A percentile compares a stretch with the other conserved stretches of the same genome.
Conservation (phyloP, 2,113 vertebrate genomes). For the Tachycineta bicolor region DNA sequence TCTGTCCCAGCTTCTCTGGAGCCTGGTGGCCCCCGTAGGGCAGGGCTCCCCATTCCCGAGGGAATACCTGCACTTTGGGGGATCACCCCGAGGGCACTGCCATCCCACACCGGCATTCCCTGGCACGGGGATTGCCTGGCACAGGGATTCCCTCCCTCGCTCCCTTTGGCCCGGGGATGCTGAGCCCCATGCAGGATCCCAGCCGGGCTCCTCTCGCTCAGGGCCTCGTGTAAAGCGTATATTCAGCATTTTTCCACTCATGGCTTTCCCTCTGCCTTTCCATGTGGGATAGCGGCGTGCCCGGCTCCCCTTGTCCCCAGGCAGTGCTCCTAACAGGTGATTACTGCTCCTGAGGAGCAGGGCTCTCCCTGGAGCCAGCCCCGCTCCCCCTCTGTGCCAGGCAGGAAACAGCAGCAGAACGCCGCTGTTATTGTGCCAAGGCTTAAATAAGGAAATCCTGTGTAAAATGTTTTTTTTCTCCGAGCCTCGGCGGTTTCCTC, state of each 20-base stretch:
- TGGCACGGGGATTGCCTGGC: too few species aligned
- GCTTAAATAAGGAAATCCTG: neutral
- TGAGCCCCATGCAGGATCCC: neutral
- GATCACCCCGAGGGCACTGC: rapidly evolving
- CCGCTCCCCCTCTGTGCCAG: neutral
- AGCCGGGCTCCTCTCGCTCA: neutral
- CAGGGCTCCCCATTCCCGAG: rapidly evolving
- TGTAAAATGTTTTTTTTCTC: neutral
- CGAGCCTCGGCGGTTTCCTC: neutral
- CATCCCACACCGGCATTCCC: neutral
- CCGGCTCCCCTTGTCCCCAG: neutral
- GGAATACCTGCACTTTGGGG: rapidly evolving
- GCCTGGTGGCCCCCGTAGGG: rapidly evolving
- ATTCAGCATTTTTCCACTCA: rapidly evolving
- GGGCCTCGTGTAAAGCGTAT: rapidly evolving
- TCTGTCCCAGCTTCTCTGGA: neutral
- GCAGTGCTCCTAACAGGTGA: rapidly evolving
- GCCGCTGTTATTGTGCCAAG: neutral
- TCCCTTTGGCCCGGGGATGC: neutral
- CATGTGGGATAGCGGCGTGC: rapidly evolving
- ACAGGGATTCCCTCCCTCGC: neutral
- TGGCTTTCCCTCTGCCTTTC: neutral
- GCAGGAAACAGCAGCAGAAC: neutral
- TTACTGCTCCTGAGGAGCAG: rapidly evolving
- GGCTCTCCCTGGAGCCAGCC: neutral